Conservation (phyloP, 2,888 invertebrate species). For the Tipula lateralis region DNA sequence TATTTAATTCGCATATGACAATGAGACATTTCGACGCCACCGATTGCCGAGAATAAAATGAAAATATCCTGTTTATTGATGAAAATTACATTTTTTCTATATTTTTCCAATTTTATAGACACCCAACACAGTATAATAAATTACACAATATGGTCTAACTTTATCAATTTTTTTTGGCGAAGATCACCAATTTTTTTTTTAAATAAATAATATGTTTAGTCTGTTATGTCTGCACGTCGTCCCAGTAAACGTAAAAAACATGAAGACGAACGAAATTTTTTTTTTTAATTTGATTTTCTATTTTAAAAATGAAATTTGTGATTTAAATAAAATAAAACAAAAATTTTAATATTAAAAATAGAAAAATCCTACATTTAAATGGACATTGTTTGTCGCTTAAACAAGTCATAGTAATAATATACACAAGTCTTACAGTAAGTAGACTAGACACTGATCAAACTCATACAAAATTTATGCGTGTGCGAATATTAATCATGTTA, state of each 20-base stretch:
- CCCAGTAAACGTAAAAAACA: not conserved
- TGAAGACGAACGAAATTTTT: not conserved
- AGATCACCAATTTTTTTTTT: not conserved
- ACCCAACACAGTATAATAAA: not conserved
- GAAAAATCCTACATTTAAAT: conserved; percentile 24
- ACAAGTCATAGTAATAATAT: conserved; percentile 19
- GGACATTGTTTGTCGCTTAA: too few species aligned
- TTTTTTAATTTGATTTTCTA: not conserved
- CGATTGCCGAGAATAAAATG: not conserved
- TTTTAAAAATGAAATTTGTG: conserved; percentile 6
- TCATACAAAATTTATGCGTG: not conserved
- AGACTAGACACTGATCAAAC: not conserved
- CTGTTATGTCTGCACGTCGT: conserved; percentile 15
- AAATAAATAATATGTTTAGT: not conserved
- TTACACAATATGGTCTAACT: not conserved
- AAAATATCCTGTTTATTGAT: not conserved
- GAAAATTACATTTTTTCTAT: not conserved
- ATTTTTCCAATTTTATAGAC: not conserved
- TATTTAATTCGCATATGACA: not conserved
- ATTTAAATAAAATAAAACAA: not conserved
- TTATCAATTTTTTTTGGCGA: not conserved
- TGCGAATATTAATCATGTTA: not conserved
- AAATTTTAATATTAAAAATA: not conserved
- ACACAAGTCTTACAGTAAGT: not conserved
- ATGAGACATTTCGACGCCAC: not conserved